Percentiles rank a stretch among this genome's conserved stretches.
Conservation (phyloP, 2,888 invertebrate species). For the Therioaphis trifolii region DNA sequence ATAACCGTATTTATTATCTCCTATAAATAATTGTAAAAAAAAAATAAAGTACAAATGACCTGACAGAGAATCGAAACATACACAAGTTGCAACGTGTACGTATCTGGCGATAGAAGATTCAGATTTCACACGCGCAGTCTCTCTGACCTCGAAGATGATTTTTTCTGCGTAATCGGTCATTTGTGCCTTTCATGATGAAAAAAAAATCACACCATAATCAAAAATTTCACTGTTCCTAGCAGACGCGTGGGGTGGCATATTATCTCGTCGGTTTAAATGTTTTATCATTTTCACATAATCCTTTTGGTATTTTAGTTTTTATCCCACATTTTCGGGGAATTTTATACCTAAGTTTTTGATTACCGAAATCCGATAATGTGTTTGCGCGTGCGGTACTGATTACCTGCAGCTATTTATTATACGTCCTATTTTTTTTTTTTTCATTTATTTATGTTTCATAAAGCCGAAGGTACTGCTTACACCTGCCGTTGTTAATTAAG, state of each 20-base stretch:
- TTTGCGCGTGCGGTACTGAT: neutral
- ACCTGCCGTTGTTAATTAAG: neutral
- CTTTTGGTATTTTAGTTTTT: neutral
- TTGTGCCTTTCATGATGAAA: constrained; percentile 35
- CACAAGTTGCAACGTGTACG: neutral
- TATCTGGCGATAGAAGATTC: neutral
- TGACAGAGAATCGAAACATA: neutral
- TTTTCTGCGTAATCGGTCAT: constrained; percentile 49
- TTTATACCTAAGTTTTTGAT: neutral
- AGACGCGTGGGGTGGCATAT: neutral
- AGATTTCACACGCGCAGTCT: neutral
- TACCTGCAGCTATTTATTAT: neutral
- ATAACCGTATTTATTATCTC: neutral
- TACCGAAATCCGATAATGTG: neutral
- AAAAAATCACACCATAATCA: neutral
- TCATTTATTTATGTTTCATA: neutral
- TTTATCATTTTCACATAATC: neutral
- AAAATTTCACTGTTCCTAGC: neutral
- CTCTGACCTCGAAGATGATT: constrained; percentile 34
- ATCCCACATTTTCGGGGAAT: neutral
- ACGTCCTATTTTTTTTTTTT: neutral
- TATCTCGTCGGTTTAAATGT: too few species aligned
- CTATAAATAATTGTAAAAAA: neutral
- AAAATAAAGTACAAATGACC: constrained; percentile 2
- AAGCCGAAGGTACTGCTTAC: too few species aligned